Percentiles rank a stretch among this genome's conserved stretches.
Evolutionary conservation across 2,797 vertebrate species (phyloP).

Genomic region (Channa striata): DNA sequence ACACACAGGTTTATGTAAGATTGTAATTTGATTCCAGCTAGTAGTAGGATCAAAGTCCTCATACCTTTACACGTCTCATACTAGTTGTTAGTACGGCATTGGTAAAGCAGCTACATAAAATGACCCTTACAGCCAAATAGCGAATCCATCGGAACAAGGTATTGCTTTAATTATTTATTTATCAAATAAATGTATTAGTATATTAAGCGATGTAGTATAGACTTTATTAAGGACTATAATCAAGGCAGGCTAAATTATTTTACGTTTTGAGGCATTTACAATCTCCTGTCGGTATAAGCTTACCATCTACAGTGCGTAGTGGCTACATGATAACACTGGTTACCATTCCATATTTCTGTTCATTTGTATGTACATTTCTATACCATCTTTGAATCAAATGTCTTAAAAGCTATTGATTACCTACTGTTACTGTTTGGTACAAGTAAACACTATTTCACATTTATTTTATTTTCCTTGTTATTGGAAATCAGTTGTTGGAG

Average conservation of each 20-base stretch:
- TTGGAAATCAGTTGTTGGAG: not conserved
- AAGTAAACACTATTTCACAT: not conserved
- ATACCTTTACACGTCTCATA: slow-evolving; percentile 41
- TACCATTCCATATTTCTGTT: not conserved
- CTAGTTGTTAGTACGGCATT: slow-evolving; percentile 9
- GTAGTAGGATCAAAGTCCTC: slow-evolving; percentile 66
- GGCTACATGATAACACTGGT: slow-evolving; percentile 49
- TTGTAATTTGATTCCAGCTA: slow-evolving; percentile 52
- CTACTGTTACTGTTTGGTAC: slow-evolving; percentile 6
- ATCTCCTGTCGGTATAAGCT: slow-evolving; percentile 64
- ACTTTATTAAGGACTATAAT: slow-evolving; percentile 52
- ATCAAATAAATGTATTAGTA: slow-evolving; percentile 13
- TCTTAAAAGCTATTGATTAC: slow-evolving; percentile 1
- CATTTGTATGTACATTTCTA: slow-evolving; percentile 4
- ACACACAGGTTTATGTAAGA: slow-evolving; percentile 61
- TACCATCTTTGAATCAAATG: not conserved
- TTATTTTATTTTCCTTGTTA: not conserved
- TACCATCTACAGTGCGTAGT: slow-evolving; percentile 67
- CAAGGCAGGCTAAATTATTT: slow-evolving; percentile 74
- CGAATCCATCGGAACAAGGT: not conserved
- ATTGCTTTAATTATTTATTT: slow-evolving; percentile 7
- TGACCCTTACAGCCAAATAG: not conserved
- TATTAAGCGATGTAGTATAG: slow-evolving; percentile 8
- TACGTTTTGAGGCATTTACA: slow-evolving; percentile 61
- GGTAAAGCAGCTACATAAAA: slow-evolving; percentile 4